phyloP scores from a whole-genome alignment of 92 coral and sea anemone species.

The Epizoanthus scotinus region DNA sequence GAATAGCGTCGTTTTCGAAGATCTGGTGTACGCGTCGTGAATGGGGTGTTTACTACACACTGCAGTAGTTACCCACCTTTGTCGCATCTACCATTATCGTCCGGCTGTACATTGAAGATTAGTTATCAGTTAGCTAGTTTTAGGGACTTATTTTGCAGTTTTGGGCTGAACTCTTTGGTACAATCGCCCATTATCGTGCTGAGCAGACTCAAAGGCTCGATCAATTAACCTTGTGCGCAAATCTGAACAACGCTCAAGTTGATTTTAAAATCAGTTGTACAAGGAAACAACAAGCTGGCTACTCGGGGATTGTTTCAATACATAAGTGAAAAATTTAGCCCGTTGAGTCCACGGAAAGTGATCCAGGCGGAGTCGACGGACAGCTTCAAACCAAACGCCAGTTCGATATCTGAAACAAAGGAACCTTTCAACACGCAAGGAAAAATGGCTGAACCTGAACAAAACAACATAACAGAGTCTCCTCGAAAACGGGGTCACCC shows the following conservation, averaged over 20 bases:
- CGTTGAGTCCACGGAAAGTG: not conserved
- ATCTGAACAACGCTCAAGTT: slow-evolving; percentile 4
- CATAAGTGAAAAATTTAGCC: not conserved
- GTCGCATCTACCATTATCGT: not conserved
- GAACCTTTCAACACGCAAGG: slow-evolving; percentile 35
- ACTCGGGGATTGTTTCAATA: not conserved
- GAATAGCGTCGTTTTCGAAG: slow-evolving; percentile 36
- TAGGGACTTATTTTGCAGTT: not conserved
- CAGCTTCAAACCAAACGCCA: not conserved
- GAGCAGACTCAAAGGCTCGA: not conserved
- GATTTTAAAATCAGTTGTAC: not conserved
- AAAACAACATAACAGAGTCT: not conserved
- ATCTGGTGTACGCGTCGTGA: slow-evolving; percentile 42
- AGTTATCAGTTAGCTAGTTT: not conserved
- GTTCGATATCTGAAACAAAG: slow-evolving; percentile 17
- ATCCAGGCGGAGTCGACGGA: slow-evolving; percentile 15
- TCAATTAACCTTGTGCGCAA: slow-evolving; percentile 9
- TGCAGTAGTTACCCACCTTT: slow-evolving; percentile 2
- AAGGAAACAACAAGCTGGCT: not conserved
- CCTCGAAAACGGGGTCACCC: slow-evolving; percentile 69
- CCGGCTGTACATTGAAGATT: not conserved
- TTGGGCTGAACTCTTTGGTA: not conserved
- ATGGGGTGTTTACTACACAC: not conserved
- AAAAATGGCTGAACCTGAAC: slow-evolving; percentile 40
- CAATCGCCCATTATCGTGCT: not conserved